A percentile compares a stretch with the other conserved stretches of the same genome.
Evolutionary conservation across 2,797 vertebrate genomes (phyloP).

Genomic region (Gorsachius magnificus): DNA sequence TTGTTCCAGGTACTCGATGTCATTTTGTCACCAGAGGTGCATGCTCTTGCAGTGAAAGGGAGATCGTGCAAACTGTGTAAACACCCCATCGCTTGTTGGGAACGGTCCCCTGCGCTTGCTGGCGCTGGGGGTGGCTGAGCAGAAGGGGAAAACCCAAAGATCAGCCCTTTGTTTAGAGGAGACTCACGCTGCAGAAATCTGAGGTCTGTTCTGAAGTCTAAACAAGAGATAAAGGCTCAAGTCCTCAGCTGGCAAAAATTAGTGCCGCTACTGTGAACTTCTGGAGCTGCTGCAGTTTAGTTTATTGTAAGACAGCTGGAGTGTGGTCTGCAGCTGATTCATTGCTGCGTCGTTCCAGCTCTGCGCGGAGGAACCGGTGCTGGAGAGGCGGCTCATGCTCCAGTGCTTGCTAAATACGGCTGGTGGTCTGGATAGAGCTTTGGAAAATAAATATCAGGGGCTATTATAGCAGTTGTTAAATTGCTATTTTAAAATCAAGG

Average conservation of each 20-base stretch:
- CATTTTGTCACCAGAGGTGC: background rate
- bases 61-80: fast-evolving
- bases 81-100: background rate
- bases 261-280: constrained; percentile 12
- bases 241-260: constrained; percentile 47
- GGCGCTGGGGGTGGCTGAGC: fast-evolving
- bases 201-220: background rate
- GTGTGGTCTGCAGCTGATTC: background rate
- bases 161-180: background rate
- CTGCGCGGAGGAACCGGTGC: fast-evolving
- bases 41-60: fast-evolving
- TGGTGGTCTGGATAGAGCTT: background rate
- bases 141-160: background rate
- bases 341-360: background rate
- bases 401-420: background rate
- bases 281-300: background rate
- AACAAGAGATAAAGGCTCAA: constrained; percentile 43
- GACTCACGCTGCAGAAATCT: background rate
- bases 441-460: background rate
- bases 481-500: background rate
- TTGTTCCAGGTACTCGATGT: background rate
- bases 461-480: background rate
- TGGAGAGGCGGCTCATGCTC: background rate
- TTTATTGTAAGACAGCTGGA: constrained; percentile 19
- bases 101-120: fast-evolving